Base-by-base conservation (phyloP, 1,140 invertebrate genomes). In the Idris sp. region DNA sequence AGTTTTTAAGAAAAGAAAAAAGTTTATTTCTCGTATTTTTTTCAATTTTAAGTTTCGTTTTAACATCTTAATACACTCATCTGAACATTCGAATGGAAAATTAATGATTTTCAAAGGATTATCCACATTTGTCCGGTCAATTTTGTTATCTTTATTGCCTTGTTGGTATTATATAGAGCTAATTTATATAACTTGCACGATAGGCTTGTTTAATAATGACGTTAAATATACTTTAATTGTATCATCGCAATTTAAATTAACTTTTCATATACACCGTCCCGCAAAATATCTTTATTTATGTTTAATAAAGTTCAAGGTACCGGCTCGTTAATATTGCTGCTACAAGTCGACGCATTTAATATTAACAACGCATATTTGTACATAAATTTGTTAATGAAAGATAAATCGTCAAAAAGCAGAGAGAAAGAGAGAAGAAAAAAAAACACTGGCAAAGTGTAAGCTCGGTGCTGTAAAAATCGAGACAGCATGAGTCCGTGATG, bases 401-500 rank as follows among this genome's bases (percentile, higher is more conserved):
- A 41, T 56, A 51, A 38, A 40, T 54, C 14, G 62, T 56, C 36
- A n/a, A n/a, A n/a, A n/a, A n/a, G n/a, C n/a, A n/a, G n/a, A n/a
- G n/a, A n/a, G n/a, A n/a, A n/a, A n/a, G 31, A 10, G 10, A 6
- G 5, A 19, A 7, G 26, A 25, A 10, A n/a, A 41, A 26, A 15
- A 36, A 31, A 22, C 13, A 3, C n/a, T n/a, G n/a, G n/a, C 14
- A 15, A 67, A 56, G 30, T 15, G 15, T 6, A 53, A 31, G 35
- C 46, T 71, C 26, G 59, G 25, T 13, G 33, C 15, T 43, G 44
- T 35, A 69, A 69, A 76, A 65, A 68, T 49, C 64, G 65, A 71
- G 65, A 72, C 61, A 74, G 65, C 73, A 76, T 65, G 64, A 5
- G 67, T 73, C 74, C 51, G 58, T 56, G 56, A 74, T 76, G 80